These are phyloP conservation scores for Chrysomela aeneicollis DNA, from an alignment of 2,888 invertebrate species.

Conservation along the genomic window DNA sequence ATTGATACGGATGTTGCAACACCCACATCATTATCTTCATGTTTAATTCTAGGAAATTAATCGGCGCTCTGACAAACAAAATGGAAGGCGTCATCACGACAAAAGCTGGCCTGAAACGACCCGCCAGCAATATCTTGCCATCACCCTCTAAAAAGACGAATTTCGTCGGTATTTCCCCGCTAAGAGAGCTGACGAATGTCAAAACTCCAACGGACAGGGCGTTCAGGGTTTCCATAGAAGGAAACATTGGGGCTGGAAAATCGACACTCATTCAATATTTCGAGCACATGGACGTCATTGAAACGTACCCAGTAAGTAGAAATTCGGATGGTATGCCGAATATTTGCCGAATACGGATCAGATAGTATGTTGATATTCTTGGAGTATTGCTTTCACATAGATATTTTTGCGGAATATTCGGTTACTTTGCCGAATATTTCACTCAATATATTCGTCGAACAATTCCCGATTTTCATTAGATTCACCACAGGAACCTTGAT, in stretches of 20 bases:
- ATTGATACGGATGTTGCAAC: too few species aligned
- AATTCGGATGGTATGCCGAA: not conserved
- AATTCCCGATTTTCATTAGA: too few species aligned
- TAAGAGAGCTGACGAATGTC: slow-evolving; percentile 53
- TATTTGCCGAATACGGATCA: too few species aligned
- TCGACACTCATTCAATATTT: slow-evolving; percentile 61
- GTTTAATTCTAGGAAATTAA: not conserved
- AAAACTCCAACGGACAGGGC: slow-evolving; percentile 55
- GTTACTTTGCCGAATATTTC: too few species aligned
- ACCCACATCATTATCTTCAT: too few species aligned
- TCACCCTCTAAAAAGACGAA: slow-evolving; percentile 48
- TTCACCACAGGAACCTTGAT: too few species aligned
- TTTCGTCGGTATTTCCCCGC: slow-evolving; percentile 56
- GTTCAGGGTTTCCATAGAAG: slow-evolving; percentile 61
- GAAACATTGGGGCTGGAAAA: slow-evolving; percentile 63
- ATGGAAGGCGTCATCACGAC: slow-evolving; percentile 55
- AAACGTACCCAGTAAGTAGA: slow-evolving; percentile 58
- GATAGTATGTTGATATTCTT: too few species aligned
- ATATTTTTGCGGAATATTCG: too few species aligned
- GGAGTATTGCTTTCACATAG: too few species aligned
- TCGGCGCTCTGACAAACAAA: slow-evolving; percentile 20
- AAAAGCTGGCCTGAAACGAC: slow-evolving; percentile 43
- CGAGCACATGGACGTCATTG: slow-evolving; percentile 54
- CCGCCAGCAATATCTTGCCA: slow-evolving; percentile 44
- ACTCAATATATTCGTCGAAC: too few species aligned